Percentiles rank a stretch among this genome's conserved stretches.
phyloP scores from a whole-genome alignment of 2,113 vertebrate species.

The Himantopus leucocephalus region DNA sequence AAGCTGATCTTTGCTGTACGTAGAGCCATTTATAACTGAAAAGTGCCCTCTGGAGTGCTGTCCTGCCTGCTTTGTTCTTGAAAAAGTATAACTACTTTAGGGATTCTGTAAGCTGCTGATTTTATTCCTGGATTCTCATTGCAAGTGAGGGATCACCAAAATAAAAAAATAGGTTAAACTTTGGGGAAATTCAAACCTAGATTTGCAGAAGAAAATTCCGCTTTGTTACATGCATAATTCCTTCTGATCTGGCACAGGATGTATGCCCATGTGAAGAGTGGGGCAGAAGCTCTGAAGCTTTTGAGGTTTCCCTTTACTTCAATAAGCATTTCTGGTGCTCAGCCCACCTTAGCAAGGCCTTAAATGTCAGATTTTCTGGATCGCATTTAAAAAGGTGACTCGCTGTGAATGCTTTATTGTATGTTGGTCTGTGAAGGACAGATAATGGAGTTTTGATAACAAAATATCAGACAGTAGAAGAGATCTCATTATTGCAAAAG shows the following conservation, averaged over 20 bases:
- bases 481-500: slow-evolving; percentile 11
- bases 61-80: not conserved
- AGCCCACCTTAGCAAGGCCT: not conserved
- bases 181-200: not conserved
- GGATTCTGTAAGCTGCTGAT: not conserved
- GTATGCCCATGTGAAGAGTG: not conserved
- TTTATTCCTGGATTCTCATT: not conserved
- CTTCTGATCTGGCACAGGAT: not conserved
- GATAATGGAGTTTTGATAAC: slow-evolving; percentile 21
- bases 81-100: not conserved
- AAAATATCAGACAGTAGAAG: slow-evolving; percentile 4
- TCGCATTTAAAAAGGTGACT: slow-evolving; percentile 18
- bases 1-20: not conserved
- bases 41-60: not conserved
- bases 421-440: slow-evolving; percentile 14
- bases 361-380: not conserved
- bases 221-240: not conserved
- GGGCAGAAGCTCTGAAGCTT: not conserved
- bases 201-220: not conserved
- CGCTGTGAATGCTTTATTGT: slow-evolving; percentile 1
- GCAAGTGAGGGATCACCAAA: not conserved
- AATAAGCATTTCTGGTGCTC: not conserved
- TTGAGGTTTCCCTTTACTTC: not conserved
- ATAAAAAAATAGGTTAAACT: not conserved
- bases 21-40: not conserved